Base-by-base conservation (phyloP, 2,797 vertebrate genomes). In the Ctenochaetus hawaiiensis region DNA sequence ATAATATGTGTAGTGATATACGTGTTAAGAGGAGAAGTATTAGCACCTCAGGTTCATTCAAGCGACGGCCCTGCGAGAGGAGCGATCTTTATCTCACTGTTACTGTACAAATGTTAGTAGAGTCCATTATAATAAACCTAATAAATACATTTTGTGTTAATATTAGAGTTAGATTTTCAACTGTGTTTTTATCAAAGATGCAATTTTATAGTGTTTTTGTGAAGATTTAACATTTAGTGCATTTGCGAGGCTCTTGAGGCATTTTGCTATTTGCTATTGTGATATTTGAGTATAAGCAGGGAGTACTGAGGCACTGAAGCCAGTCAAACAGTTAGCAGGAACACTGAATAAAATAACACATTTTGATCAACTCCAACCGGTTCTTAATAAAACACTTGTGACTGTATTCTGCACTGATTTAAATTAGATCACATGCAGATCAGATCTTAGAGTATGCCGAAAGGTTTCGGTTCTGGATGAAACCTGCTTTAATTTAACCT, bases 281-380 rank as follows among this genome's bases (percentile, higher is more conserved):
- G 67, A 59, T 68, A 45, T 16, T 74, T 49, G 53, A 39, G 20
- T 64, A 20, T 45, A 48, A 59, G 30, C 39, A 8, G 44, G 11
- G 26, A 41, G 13, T 22, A 59, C 54, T 59, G 41, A 85, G 76
- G 72, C 84, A 64, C 63, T 75, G 57, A 87, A 70, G 67, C 79
- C 44, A 53, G 17, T 22, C 30, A 70, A 45, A 61, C 57, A 54
- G 49, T 52, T 26, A 60, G 47, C 52, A n/a, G 41, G 48, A 75
- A 63, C 12, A 45, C 44, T 49, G 58, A 64, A n/a, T 52, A 30
- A 18, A 49, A 53, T 30, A 64, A 26, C 23, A 64, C 34, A 37
- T 47, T 0, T n/a, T 6, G 22, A 30, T 49, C 11, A 39, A 23
- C 23, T 67, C n/a, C 23, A 67, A 41, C 37, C 23, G 44, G 48